Evolutionary conservation across 2,113 vertebrate genomes (phyloP), one percentile per base, ranked within the genome.

Genomic region (Pollachius pollachius): DNA sequence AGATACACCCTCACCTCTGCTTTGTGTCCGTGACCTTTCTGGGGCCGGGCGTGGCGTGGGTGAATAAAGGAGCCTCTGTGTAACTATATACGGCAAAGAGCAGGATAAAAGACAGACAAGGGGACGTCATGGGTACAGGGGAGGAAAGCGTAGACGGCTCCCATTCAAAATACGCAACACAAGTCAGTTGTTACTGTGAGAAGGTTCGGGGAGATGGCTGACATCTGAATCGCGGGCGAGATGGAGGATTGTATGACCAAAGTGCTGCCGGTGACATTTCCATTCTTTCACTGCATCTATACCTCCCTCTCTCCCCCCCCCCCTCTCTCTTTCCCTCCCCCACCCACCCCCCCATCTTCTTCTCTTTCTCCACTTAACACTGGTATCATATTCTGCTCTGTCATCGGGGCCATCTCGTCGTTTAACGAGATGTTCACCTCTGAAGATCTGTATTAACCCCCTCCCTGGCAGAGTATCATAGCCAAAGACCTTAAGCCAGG

Each of bases 51-150:
- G 63, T 85, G 84, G 84, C 77, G 68, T 59, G 41, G 74, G 84
- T 23, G 82, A 80, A 86, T 82, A 59, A 86, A 87, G 72, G 84
- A 75, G 75, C 82, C 85, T 73, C 16, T 8, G 15, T 88, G 76
- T 89, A 92, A 89, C 85, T 81, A 80, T 87, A 91, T 83, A 86
- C 89, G 66, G 80, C 76, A 71, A 73, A 85, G 85, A 84, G 82
- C 19, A 21, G 67, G 65, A 86, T 77, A 75, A 87, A 75, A 88
- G 84, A 79, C 83, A 85, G 81, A 82, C 77, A 83, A 73, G 68
- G 63, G 65, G 30, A 82, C 81, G 80, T 82, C 75, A 83, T 76
- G 69, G 84, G 84, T 87, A 87, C 41, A 88, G 85, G 71, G 72
- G 81, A 90, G 83, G 74, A 71, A 84, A 84, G 17, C 9, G 71